These are phyloP conservation scores for Peromyscus attwateri DNA, from an alignment of 2,797 vertebrate species.

Conservation along the genomic window DNA sequence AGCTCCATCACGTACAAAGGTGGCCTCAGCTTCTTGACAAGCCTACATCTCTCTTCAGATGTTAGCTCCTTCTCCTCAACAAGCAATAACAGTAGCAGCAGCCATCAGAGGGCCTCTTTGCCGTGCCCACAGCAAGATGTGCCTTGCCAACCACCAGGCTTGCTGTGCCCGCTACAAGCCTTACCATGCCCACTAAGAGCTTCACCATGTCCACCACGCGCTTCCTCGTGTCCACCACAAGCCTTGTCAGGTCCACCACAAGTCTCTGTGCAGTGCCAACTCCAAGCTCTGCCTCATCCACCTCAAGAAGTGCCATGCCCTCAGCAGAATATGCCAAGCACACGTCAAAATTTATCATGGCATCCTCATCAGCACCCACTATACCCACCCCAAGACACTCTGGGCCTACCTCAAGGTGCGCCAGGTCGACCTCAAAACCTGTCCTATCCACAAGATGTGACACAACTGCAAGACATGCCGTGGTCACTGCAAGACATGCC, in stretches of 20 bases:
- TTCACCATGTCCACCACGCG: constrained; percentile 70
- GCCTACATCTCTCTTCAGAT: constrained; percentile 70
- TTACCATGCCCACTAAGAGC: not conserved
- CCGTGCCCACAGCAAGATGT: constrained; percentile 62
- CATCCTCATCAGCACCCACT: constrained; percentile 11
- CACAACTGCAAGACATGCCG: not conserved
- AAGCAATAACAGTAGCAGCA: constrained; percentile 75
- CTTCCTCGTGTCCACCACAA: constrained; percentile 76
- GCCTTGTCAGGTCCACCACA: constrained; percentile 72
- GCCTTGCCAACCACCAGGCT: constrained; percentile 65
- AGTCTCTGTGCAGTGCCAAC: not conserved
- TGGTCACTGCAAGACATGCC: not conserved
- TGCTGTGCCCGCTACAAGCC: constrained; percentile 39
- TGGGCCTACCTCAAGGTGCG: constrained; percentile 59
- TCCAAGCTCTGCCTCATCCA: constrained; percentile 30
- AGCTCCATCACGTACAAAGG: constrained; percentile 81
- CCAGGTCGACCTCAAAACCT: constrained; percentile 52
- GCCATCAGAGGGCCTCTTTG: constrained; percentile 63
- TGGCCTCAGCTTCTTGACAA: constrained; percentile 83
- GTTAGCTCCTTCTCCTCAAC: constrained; percentile 73
- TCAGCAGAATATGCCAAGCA: constrained; percentile 50
- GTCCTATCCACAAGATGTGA: not conserved
- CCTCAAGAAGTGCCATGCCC: constrained; percentile 53
- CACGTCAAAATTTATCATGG: constrained; percentile 49
- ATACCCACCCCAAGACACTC: constrained; percentile 40